Conservation (phyloP, 1,140 invertebrate species). For the Drosophila simulans region DNA sequence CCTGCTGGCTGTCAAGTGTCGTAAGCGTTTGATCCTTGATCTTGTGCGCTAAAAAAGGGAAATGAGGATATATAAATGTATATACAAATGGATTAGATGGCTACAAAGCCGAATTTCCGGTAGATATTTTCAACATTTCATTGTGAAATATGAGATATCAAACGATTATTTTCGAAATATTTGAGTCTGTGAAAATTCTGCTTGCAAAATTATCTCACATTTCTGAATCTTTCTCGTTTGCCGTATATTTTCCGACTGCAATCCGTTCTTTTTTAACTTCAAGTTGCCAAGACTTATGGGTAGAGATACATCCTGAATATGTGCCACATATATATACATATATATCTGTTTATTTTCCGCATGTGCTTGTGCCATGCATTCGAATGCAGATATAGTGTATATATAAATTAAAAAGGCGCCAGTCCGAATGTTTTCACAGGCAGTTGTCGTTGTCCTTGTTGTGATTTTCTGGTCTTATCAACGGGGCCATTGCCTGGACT, state of each 20-base stretch:
- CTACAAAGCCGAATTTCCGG: neutral
- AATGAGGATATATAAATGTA: neutral
- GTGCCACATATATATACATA: constrained; percentile 5
- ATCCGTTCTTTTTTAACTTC: neutral
- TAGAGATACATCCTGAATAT: constrained; percentile 9
- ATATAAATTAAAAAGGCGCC: constrained; percentile 58
- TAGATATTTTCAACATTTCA: neutral
- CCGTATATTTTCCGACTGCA: neutral
- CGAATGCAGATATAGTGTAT: constrained; percentile 24
- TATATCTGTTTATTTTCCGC: constrained; percentile 10
- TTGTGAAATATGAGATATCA: too few relatives aligned
- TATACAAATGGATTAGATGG: neutral
- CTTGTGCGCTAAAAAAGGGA: neutral
- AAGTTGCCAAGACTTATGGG: constrained; percentile 8
- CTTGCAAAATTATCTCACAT: neutral
- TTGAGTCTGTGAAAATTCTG: neutral
- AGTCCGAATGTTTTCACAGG: constrained; percentile 41
- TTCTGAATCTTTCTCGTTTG: neutral
- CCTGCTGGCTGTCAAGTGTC: constrained; percentile 33
- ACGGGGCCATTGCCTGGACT: constrained; percentile 23
- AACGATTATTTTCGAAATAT: neutral
- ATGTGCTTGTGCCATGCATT: constrained; percentile 1
- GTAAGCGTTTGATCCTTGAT: constrained; percentile 44
- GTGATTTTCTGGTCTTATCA: constrained; percentile 48
- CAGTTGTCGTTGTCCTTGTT: constrained; percentile 27